Evolutionary conservation across 2,888 invertebrate species (phyloP).

Genomic region (Cotesia congregata): DNA sequence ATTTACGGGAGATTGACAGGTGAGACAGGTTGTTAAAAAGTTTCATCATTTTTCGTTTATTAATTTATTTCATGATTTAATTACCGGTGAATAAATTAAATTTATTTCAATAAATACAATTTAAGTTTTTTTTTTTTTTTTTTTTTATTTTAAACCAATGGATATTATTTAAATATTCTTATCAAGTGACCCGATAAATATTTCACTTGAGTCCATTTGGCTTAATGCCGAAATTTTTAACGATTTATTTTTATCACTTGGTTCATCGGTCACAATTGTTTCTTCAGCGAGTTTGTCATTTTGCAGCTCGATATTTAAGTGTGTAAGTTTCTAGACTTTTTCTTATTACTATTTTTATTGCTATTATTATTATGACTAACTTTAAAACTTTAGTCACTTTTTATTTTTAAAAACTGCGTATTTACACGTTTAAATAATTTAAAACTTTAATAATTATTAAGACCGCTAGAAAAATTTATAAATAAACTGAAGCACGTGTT

Average conservation of each 20-base stretch:
- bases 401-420: constrained; percentile 8
- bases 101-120: not conserved
- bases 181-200: constrained; percentile 54
- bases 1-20: constrained; percentile 32
- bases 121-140: not conserved
- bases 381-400: not conserved
- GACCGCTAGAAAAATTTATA: not conserved
- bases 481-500: constrained; percentile 32
- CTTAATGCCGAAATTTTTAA: constrained; percentile 63
- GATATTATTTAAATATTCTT: constrained; percentile 55
- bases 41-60: constrained; percentile 13
- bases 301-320: constrained; percentile 41
- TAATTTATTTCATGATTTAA: not conserved
- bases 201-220: constrained; percentile 59
- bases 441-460: too few relatives aligned
- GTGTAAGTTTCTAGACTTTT: constrained; percentile 23
- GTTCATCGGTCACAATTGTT: constrained; percentile 46
- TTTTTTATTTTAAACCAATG: not conserved
- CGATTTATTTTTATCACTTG: constrained; percentile 61
- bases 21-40: constrained; percentile 19
- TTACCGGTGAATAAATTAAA: not conserved
- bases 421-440: too few relatives aligned
- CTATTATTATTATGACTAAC: not conserved
- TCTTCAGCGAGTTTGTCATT: constrained; percentile 32
- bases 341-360: constrained; percentile 9